Base-by-base conservation (phyloP, 1,140 invertebrate species). In the Antheraea mylitta region DNA sequence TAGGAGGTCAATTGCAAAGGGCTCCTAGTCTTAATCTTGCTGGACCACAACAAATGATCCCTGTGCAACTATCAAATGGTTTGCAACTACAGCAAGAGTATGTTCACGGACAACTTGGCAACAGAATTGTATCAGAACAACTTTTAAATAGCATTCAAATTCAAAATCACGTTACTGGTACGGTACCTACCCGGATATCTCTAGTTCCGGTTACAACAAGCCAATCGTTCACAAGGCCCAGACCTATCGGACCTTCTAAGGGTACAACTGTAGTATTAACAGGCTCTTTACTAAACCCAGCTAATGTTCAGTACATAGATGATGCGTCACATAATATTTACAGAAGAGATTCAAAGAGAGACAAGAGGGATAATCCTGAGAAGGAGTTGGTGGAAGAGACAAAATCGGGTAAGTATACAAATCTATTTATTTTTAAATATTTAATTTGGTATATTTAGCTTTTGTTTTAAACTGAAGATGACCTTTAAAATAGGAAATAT, bases 1-100 rank as follows among this genome's bases (percentile, higher is more conserved):
- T 95, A 7, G 95, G 93, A 7, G 95, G 95, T 3, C 96, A 96
- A 83, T 91, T 96, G 19, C 95, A 96, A 80, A 93, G 95, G 66
- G 95, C 95, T 37, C 93, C 93, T 0, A 89, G 90, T 18, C 85
- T 94, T 0, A 93, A 94, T 72, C 83, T 95, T 0, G 95, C 94
- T 67, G 88, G 94, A 36, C 92, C 93, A 10, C 83, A 93, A 37
- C 93, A 93, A 83, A 81, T 93, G 67, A 80, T 94, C 10, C 90
- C 91, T 5, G 89, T 92, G 0, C 85, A 89, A 67, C 72, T 92
- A 11, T 80, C 91, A 0, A 93, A 92, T 60, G 91, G 91, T 18
- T 71, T 90, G 0, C 89, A 92, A 66, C 68, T 92, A 3, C 93
- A 94, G 71, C 94, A 94, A 11, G 93, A 94, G 72, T 95, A 93